Base-by-base conservation (phyloP, 2,888 invertebrate species). In the Acrobasis consociella region DNA sequence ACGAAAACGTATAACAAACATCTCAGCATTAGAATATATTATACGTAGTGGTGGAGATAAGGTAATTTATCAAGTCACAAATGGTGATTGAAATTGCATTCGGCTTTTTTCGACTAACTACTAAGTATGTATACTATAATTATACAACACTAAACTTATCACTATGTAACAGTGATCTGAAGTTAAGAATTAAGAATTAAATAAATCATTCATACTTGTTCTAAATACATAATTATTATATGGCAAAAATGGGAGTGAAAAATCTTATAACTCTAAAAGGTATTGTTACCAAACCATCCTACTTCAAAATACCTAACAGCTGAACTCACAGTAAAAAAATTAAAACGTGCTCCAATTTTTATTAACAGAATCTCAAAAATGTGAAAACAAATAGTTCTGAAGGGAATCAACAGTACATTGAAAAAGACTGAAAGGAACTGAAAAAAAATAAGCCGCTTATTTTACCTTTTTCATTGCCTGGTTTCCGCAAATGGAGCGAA, bases 391-490 rank as follows among this genome's bases (percentile, higher is more conserved):
- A 64, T 67, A 51, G 51, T 74, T 71, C 73, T 70, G 70, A 76
- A 31, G 77, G 70, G 68, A 77, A 76, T 72, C 72, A 78, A 79
- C 72, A 82, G 71, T 75, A 82, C 84, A 84, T 77, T 80, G 81
- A 87, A 82, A 87, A 82, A 83, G 79, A 82, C 77, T 69, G 62
- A 75, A 77, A 78, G 71, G 81, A 77, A 79, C 77, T 72, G 69
- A 78, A 79, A 78, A 76, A 77, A 80, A 77, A 73, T 74, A 64
- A 77, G 72, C 70, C 77, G 72, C 75, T 78, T 66, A 70, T 85
- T 86, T 92, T 92, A 92, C 92, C 92, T 92, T 31, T 8, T 31
- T 92, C 86, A 86, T 91, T 72, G 87, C 90, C 92, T 92, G 91
- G 89, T 85, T 90, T 85, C 91, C 82, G 81, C 79, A 79, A 91